Percentiles rank a stretch among this genome's conserved stretches.
These are phyloP conservation scores for Cordilura impudica DNA, from an alignment of 2,888 invertebrate genomes.

Conservation along the genomic window DNA sequence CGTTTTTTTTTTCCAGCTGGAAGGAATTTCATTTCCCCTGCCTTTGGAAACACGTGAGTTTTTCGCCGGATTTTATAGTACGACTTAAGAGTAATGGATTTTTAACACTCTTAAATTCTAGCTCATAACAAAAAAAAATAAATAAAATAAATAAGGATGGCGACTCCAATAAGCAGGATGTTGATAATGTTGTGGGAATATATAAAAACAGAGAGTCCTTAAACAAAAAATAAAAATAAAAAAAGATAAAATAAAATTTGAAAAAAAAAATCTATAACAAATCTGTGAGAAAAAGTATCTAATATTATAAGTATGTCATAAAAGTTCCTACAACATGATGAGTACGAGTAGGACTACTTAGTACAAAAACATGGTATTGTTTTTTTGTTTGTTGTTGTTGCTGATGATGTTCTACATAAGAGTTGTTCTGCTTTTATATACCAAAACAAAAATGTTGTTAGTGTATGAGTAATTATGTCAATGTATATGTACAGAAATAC, in stretches of 20 bases:
- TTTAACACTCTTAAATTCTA: too few relatives aligned
- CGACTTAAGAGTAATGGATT: constrained; percentile 23
- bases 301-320: constrained; percentile 61
- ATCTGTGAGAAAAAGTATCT: constrained; percentile 60
- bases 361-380: constrained; percentile 9
- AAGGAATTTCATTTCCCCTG: constrained; percentile 38
- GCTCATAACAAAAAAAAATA: too few relatives aligned
- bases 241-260: not conserved
- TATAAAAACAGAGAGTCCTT: not conserved
- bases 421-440: constrained; percentile 45
- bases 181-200: not conserved
- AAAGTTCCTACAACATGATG: constrained; percentile 54
- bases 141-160: not conserved
- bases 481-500: constrained; percentile 55
- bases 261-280: constrained; percentile 52
- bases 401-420: constrained; percentile 25
- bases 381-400: not conserved
- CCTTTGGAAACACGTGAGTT: constrained; percentile 57
- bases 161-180: not conserved
- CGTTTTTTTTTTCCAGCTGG: constrained; percentile 21
- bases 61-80: constrained; percentile 47
- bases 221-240: not conserved
- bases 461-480: constrained; percentile 17
- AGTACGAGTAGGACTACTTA: constrained; percentile 32
- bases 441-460: constrained; percentile 11